Evolutionary conservation across 2,113 vertebrate genomes (phyloP).

Genomic region (Lepus europaeus): DNA sequence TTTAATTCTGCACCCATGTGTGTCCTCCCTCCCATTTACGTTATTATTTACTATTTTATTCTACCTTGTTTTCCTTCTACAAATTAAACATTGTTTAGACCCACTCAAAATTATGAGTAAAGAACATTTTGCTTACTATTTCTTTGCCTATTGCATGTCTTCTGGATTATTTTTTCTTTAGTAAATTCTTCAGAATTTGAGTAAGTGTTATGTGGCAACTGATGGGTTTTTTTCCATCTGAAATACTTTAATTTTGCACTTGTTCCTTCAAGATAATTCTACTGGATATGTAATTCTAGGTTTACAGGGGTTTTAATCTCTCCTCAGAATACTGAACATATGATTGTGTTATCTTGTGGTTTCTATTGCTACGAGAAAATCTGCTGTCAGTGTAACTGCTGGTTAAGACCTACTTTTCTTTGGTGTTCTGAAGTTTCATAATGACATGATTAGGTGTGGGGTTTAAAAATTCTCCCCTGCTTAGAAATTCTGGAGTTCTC

Average conservation of each 20-base stretch:
- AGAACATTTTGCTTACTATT: conserved; percentile 42
- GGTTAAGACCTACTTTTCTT: conserved; percentile 56
- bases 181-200: conserved; percentile 46
- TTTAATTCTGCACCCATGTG: neutral
- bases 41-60: conserved; percentile 46
- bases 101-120: neutral
- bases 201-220: conserved; percentile 18
- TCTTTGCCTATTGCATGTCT: neutral
- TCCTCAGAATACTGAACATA: conserved; percentile 25
- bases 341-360: conserved; percentile 34
- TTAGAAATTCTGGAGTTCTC: conserved; percentile 4
- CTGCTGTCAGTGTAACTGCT: conserved; percentile 13
- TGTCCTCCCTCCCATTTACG: neutral
- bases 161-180: conserved; percentile 2
- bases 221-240: neutral
- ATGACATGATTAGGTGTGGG: neutral
- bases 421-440: conserved; percentile 55
- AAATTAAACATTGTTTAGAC: conserved; percentile 48
- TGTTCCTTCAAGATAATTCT: conserved; percentile 47
- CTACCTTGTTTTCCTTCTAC: conserved; percentile 27
- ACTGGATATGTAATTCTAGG: conserved; percentile 42
- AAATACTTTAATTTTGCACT: conserved; percentile 24
- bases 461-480: conserved; percentile 16
- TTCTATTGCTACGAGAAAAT: conserved; percentile 59
- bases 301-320: neutral